Evolutionary conservation across 2,888 invertebrate genomes (phyloP).

Genomic region (Blera fallax): DNA sequence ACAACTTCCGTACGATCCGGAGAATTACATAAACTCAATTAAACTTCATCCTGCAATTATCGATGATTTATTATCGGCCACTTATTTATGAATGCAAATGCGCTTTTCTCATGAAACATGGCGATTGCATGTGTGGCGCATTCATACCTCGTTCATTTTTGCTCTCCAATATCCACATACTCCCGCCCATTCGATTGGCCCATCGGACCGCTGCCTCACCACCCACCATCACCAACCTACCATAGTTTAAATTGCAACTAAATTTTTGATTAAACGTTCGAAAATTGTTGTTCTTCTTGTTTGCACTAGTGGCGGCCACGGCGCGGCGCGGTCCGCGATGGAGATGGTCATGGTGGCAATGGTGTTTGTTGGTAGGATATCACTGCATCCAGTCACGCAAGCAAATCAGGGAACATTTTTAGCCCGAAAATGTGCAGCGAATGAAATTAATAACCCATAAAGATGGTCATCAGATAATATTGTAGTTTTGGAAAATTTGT

Average conservation of each 20-base stretch:
- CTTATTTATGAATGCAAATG: conserved; percentile 73
- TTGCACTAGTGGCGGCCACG: conserved; percentile 4
- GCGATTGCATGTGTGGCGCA: conserved; percentile 65
- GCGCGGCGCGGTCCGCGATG: background rate
- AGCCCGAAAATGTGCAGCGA: conserved; percentile 57
- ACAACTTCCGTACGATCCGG: conserved; percentile 73
- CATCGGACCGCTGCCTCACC: too few relatives aligned
- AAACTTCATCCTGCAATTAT: conserved; percentile 73
- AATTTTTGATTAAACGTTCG: conserved; percentile 68
- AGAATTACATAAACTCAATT: conserved; percentile 73
- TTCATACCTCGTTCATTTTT: conserved; percentile 35
- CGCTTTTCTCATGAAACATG: conserved; percentile 71
- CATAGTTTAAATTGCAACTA: conserved; percentile 57
- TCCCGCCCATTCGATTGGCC: background rate
- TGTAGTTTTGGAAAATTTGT: conserved; percentile 40
- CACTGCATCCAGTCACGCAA: conserved; percentile 24
- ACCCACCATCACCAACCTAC: too few relatives aligned
- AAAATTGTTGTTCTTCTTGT: conserved; percentile 56
- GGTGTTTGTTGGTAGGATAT: conserved; percentile 2
- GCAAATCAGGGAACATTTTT: conserved; percentile 60
- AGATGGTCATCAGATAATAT: conserved; percentile 51
- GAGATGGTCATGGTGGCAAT: background rate
- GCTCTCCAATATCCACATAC: conserved; percentile 21
- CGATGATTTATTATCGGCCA: conserved; percentile 72
- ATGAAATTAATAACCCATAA: conserved; percentile 70